Conservation (phyloP, 1,140 invertebrate genomes). For the Sesamia nonagrioides region DNA sequence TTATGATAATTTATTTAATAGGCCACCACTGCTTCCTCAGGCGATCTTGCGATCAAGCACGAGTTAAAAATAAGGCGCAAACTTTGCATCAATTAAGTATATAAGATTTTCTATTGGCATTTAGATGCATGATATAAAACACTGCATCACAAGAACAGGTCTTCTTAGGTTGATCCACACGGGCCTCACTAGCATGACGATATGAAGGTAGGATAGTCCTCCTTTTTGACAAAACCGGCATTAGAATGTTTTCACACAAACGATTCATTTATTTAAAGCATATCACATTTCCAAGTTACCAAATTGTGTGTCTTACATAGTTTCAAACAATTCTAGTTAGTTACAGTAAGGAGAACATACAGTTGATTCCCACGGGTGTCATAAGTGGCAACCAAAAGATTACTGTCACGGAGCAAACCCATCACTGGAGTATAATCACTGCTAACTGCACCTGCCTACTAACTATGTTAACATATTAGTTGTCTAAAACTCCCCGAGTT, state of each 20-base stretch:
- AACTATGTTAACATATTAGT: neutral
- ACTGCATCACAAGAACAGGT: too few relatives aligned
- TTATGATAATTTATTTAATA: too few relatives aligned
- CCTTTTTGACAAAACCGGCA: neutral
- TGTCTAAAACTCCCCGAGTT: neutral
- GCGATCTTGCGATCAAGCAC: too few relatives aligned
- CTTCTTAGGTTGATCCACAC: too few relatives aligned
- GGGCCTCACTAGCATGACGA: too few relatives aligned
- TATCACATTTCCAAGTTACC: neutral
- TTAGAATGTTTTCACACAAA: neutral
- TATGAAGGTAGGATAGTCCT: too few relatives aligned
- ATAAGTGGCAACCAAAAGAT: neutral
- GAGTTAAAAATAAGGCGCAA: too few relatives aligned
- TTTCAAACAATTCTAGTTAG: neutral
- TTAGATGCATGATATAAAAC: too few relatives aligned
- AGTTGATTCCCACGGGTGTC: constrained; percentile 14
- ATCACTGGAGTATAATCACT: neutral
- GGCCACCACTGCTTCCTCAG: too few relatives aligned
- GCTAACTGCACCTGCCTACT: neutral
- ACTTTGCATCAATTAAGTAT: too few relatives aligned
- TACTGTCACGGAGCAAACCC: neutral
- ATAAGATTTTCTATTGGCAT: too few relatives aligned
- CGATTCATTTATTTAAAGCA: neutral
- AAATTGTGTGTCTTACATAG: neutral
- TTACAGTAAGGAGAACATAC: neutral